phyloP scores from a whole-genome alignment of 2,797 vertebrate species.

The Falco naumanni region DNA sequence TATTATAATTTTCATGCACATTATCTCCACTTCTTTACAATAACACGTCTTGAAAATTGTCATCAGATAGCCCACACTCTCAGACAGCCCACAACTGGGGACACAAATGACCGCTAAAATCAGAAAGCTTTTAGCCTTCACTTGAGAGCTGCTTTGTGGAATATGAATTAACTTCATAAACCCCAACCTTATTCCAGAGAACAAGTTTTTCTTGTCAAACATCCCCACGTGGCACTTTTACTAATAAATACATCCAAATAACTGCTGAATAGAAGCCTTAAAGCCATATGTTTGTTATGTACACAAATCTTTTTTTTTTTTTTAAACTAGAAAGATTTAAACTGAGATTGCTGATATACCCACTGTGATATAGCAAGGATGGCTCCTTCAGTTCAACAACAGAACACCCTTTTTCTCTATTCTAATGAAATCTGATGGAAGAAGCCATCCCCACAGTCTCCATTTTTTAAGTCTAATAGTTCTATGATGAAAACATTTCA shows the following conservation, averaged over 20 bases:
- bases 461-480: neutral
- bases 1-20: rapidly evolving
- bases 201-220: neutral
- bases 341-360: neutral
- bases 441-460: neutral
- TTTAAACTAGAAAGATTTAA: neutral
- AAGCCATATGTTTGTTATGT: neutral
- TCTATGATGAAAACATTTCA: neutral
- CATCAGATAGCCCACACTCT: neutral
- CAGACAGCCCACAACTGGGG: neutral
- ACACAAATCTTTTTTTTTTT: neutral
- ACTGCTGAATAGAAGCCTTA: neutral
- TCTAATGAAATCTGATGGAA: neutral
- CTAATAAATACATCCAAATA: constrained; percentile 19
- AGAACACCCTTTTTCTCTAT: neutral
- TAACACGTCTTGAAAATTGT: neutral
- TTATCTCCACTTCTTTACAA: neutral
- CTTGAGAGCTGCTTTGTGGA: neutral
- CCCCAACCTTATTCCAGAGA: neutral
- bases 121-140: neutral
- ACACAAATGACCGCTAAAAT: neutral
- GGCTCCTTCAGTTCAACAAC: neutral
- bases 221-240: neutral
- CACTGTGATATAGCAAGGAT: neutral
- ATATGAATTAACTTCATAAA: neutral